phyloP scores from a whole-genome alignment of 1,140 invertebrate genomes.

The Cepaea nemoralis region DNA sequence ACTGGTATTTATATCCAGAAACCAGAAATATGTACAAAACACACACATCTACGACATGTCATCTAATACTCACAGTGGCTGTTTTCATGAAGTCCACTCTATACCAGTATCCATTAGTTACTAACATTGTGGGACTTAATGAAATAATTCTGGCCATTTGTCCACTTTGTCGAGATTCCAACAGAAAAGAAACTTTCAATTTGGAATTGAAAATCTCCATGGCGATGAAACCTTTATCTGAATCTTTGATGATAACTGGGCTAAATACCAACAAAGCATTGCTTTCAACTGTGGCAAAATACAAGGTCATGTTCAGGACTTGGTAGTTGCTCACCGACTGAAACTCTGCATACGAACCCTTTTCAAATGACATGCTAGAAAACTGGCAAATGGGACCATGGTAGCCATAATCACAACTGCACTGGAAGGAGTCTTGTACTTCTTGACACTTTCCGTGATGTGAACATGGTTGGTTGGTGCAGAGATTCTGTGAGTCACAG shows the following conservation, averaged over 20 bases:
- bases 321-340: conserved; percentile 85
- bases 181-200: conserved; percentile 85
- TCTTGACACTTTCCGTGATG: conserved; percentile 85
- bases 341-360: conserved; percentile 90
- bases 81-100: conserved; percentile 91
- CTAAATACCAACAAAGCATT: conserved; percentile 91
- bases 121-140: conserved; percentile 41
- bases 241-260: conserved; percentile 77
- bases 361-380: conserved; percentile 88
- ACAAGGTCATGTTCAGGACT: conserved; percentile 85
- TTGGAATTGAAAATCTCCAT: conserved; percentile 87
- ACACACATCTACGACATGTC: too few species aligned
- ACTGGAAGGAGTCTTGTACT: conserved; percentile 74
- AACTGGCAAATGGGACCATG: conserved; percentile 92
- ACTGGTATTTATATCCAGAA: too few species aligned
- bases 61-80: conserved; percentile 72
- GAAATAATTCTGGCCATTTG: conserved; percentile 76
- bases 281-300: conserved; percentile 88
- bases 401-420: conserved; percentile 82
- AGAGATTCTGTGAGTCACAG: conserved; percentile 75
- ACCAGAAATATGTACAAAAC: too few species aligned
- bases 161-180: conserved; percentile 84
- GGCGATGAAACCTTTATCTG: conserved; percentile 89
- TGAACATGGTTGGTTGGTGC: conserved; percentile 55
- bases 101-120: conserved; percentile 90